A percentile compares a stretch with the other conserved stretches of the same genome.
Conservation (phyloP, 2,797 vertebrate species). For the Euphonia xanthogaster region DNA sequence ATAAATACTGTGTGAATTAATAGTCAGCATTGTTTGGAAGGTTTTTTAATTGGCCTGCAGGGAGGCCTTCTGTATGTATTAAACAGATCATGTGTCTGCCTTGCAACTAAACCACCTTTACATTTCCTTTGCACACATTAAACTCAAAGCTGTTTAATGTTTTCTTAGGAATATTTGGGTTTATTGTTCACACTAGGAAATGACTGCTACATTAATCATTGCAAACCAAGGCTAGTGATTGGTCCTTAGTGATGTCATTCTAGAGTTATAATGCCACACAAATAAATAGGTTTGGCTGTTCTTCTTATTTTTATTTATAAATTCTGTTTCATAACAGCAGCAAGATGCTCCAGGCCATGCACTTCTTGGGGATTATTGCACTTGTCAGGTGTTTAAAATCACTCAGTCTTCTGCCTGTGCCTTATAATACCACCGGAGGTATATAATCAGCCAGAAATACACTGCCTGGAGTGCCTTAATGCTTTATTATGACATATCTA, state of each 20-base stretch:
- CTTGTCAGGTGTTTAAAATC: constrained; percentile 79
- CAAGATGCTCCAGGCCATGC: constrained; percentile 73
- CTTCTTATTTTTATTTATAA: constrained; percentile 79
- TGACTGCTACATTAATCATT: neutral
- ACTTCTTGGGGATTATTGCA: constrained; percentile 76
- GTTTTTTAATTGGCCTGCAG: constrained; percentile 74
- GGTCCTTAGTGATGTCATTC: constrained; percentile 61
- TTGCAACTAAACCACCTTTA: constrained; percentile 66
- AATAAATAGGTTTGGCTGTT: constrained; percentile 69
- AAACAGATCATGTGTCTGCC: constrained; percentile 68
- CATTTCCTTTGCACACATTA: constrained; percentile 54
- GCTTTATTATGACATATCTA: constrained; percentile 75
- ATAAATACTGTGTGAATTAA: constrained; percentile 70
- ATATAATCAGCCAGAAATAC: constrained; percentile 69
- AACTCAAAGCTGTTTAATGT: constrained; percentile 56
- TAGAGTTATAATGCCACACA: constrained; percentile 49
- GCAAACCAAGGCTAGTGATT: constrained; percentile 58
- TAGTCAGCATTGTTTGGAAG: constrained; percentile 71
- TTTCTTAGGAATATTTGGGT: constrained; percentile 39
- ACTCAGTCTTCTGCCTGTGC: constrained; percentile 62
- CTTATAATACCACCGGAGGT: constrained; percentile 70
- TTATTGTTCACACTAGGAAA: constrained; percentile 59
- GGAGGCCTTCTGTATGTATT: constrained; percentile 74
- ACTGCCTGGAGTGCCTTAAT: constrained; percentile 71
- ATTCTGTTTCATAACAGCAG: constrained; percentile 78